Base-by-base conservation (phyloP, 2,113 vertebrate genomes). In the Holacanthus passer region DNA sequence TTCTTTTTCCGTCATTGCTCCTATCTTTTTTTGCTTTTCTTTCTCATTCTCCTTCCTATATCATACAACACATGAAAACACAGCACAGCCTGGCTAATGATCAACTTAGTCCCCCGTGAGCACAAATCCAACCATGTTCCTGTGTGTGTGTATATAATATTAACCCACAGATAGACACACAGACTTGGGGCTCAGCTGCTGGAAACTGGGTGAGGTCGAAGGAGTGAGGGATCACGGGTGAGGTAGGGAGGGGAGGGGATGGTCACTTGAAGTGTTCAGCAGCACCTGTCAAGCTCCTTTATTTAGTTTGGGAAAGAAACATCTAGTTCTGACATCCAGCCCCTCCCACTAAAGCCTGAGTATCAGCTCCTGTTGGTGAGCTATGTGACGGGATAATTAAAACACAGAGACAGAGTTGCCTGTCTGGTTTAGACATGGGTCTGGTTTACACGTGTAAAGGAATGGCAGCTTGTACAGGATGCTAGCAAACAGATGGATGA, bases 81-180 rank as follows among this genome's bases (percentile, higher is more conserved):
- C 17, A 87, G 37, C 47, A n/a, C 47, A 20, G 22, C n/a, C 29
- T 53, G 60, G 87, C 71, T 91, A 89, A 92, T 93, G 79, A 88
- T 92, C 82, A 82, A 73, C 77, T 0, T 24, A 35, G 59, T 66
- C 48, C 81, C 53, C 32, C 7, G 27, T 75, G 73, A 86, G 53
- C 70, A 65, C 62, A 56, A 32, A 56, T 70, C 70, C 72, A 82
- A 32, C 73, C 39, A 0, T 13, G 58, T 27, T 8, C 7, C 13
- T 47, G 70, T 56, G 20, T 50, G 9, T 27, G 16, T 29, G 47
- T 79, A 3, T 27, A 50, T 67, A 52, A 37, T 60, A 75, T 69
- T 68, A 73, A 79, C 82, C 67, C n/a, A 29, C 27, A 45, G 58
- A 71, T 19, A 45, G 24, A 68, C 48, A 27, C 20, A 72, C 19